Conservation (phyloP, 1,140 invertebrate species). For the Agrilus planipennis region DNA sequence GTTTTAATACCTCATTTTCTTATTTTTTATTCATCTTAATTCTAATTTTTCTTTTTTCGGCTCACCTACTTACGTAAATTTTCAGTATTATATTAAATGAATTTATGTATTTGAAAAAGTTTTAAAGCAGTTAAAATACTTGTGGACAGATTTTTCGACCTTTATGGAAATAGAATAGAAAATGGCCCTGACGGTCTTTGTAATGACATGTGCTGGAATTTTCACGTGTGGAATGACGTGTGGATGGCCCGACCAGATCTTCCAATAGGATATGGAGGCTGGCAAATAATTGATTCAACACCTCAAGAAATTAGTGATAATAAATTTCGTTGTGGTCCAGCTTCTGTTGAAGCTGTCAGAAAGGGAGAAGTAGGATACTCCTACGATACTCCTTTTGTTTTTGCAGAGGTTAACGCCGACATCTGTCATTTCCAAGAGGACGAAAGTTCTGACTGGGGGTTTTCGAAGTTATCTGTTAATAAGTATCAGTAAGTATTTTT, state of each 20-base stretch:
- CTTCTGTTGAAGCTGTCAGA: conserved; percentile 56
- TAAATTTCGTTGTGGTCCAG: conserved; percentile 56
- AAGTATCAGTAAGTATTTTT: conserved; percentile 46
- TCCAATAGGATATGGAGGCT: conserved; percentile 60
- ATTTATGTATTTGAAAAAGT: no score
- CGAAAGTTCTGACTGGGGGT: conserved; percentile 51
- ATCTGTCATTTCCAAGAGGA: conserved; percentile 56
- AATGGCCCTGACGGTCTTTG: conserved; percentile 47
- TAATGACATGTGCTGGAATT: conserved; percentile 59
- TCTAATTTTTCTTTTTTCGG: conserved; percentile 3
- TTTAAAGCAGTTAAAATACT: no score
- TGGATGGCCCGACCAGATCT: conserved; percentile 70
- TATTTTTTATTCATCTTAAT: no score
- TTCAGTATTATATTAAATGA: no score
- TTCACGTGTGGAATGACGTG: conserved; percentile 77
- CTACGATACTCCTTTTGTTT: conserved; percentile 66
- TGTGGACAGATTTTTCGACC: conserved; percentile 48
- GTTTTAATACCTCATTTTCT: no score
- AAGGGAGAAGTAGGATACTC: conserved; percentile 60
- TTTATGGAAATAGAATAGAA: conserved; percentile 48
- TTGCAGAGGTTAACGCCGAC: conserved; percentile 70
- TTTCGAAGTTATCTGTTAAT: conserved; percentile 45
- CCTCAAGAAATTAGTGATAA: conserved; percentile 60
- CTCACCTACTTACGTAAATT: no score
- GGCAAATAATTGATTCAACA: conserved; percentile 69